Base-by-base conservation (phyloP, 1,140 invertebrate genomes). In the Aricia agestis region DNA sequence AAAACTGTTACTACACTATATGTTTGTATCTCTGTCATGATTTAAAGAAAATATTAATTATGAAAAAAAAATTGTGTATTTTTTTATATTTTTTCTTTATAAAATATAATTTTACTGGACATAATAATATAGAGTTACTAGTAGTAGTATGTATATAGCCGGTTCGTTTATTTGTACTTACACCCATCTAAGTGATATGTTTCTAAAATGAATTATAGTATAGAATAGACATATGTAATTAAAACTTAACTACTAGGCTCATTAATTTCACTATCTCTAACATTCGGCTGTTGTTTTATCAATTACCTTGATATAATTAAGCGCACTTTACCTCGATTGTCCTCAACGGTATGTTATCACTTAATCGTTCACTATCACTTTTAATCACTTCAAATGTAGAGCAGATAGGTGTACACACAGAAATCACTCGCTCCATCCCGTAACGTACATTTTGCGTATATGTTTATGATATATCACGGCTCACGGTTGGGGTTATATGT, bases 331-430 rank as follows among this genome's bases (percentile, higher is more conserved):
- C 89, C 89, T 91, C 69, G 67, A 86, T 73, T 87, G 86, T 87
- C 85, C 87, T 84, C 82, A 81, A 81, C 76, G 74, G 78, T 70
- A 75, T 76, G 69, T 73, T 83, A 89, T 89, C 89, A 91, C 89
- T 78, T 83, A 80, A 83, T 82, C 72, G 84, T 84, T 88, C 89
- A 91, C 89, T 88, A 88, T 86, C 89, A 91, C 89, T 88, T 78
- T 74, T 74, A 87, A 88, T 87, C 89, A 91, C 89, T 86, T 80
- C 81, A 78, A 86, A 87, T 82, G 79, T 76, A 78, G 80, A 74
- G 69, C 77, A 76, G 78, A 80, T 78, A 80, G 74, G 83, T 79
- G 78, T 84, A 89, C 84, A 89, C 87, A 90, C 86, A 85, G 82
- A 81, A 87, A 85, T 83, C 82, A 86, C 82, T 74, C 79, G 84